Evolutionary conservation across 2,797 vertebrate species (phyloP), one percentile per base, ranked within the genome.

Genomic region (Pseudochaenichthys georgianus): DNA sequence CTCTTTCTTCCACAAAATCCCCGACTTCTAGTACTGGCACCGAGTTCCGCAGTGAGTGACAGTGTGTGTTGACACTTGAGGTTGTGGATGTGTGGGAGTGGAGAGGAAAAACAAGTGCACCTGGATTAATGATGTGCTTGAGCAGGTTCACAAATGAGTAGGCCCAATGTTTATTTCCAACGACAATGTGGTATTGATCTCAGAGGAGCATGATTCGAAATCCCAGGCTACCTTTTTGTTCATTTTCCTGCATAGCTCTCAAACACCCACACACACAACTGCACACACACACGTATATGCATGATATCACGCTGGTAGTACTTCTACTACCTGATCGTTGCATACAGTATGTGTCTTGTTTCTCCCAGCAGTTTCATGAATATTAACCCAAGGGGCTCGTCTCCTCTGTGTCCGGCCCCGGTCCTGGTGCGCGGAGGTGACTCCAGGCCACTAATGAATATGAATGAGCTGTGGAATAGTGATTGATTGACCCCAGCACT

Each of bases 51-150:
- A 4, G 62, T 90, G 93, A 94, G 85, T 94, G 93, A 92, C 92
- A 92, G 86, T 81, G 91, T 78, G 81, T 89, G 86, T 90, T 93
- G 93, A 91, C 88, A 92, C 91, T 80, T 84, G 85, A 72, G 81
- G 78, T 65, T 66, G 55, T 72, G 65, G 54, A 31, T 75, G 73
- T 65, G 42, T 58, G 61, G 77, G 78, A 63, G 69, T 50, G 69
- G 64, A 60, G 70, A 50, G 61, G 19, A 48, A 48, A 45, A 77
- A 77, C 82, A 81, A 76, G 58, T 65, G 74, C 81, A 82, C 91
- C 89, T 92, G 88, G 93, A 94, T 95, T 95, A 94, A 94, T 94
- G 93, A 95, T 93, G 92, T 95, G 93, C 92, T 93, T 93, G 91
- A 94, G 91, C 90, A 89, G 91, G 87, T 93, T 94, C 92, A 91